Percentiles rank a stretch among this genome's conserved stretches.
Evolutionary conservation across 37 sponge, comb jelly and placozoan genomes (phyloP).

Genomic region (Oopsacas minuta): DNA sequence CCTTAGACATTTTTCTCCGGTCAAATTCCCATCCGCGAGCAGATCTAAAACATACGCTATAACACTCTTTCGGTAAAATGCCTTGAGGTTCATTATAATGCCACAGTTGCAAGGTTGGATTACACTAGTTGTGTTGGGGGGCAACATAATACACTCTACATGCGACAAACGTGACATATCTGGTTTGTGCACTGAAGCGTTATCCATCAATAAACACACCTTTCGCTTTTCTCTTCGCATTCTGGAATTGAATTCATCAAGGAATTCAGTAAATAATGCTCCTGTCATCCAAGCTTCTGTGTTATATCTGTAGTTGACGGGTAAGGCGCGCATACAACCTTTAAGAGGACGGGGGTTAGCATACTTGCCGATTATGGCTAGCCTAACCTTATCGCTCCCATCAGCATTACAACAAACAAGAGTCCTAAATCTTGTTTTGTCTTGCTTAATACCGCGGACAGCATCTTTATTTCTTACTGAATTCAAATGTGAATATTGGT

Average conservation of each 20-base stretch:
- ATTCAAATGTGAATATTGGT: no score
- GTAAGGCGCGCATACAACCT: not conserved
- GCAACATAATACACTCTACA: no score
- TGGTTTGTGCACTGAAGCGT: no score
- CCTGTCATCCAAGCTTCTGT: not conserved
- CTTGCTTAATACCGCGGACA: no score
- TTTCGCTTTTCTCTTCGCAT: not conserved
- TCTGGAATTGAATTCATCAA: not conserved
- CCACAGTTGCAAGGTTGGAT: not conserved
- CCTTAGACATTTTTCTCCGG: not conserved
- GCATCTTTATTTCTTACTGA: no score
- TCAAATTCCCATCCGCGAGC: no score
- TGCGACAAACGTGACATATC: no score
- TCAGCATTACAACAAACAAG: not conserved
- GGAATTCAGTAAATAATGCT: not conserved
- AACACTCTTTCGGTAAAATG: not conserved
- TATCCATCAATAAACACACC: not conserved
- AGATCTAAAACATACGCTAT: no score
- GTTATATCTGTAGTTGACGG: no score
- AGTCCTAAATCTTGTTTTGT: not conserved
- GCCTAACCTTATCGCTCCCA: no score
- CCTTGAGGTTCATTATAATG: not conserved
- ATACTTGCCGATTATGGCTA: no score
- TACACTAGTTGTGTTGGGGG: no score
- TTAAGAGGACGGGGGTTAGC: not conserved